These are phyloP conservation scores for Mionectes macconnelli DNA, from an alignment of 2,113 vertebrate genomes.

Conservation along the genomic window DNA sequence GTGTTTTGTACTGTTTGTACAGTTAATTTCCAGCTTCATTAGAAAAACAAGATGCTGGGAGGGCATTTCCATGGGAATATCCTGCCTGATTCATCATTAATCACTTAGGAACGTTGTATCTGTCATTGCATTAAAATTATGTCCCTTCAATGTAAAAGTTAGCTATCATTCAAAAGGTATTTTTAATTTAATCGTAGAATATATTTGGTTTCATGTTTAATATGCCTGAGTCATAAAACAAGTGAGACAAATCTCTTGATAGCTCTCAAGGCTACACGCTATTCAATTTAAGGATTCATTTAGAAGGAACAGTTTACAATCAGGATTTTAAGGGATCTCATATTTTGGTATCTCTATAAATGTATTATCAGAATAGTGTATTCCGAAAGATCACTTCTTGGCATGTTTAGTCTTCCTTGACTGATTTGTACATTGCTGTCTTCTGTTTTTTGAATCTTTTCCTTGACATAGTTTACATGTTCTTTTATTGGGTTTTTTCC, in stretches of 20 bases:
- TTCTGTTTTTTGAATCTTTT: not conserved
- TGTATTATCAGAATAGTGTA: not conserved
- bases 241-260: not conserved
- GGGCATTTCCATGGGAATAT: not conserved
- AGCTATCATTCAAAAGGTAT: not conserved
- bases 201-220: not conserved
- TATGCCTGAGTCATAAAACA: not conserved
- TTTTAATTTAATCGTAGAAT: not conserved
- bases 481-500: not conserved
- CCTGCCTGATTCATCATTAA: not conserved
- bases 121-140: not conserved
- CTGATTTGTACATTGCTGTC: not conserved
- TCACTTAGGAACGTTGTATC: not conserved
- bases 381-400: not conserved
- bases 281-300: not conserved
- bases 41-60: not conserved
- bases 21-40: not conserved
- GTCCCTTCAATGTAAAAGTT: not conserved
- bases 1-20: constrained; percentile 63
- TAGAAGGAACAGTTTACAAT: not conserved
- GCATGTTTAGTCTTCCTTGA: not conserved
- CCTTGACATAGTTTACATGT: not conserved
- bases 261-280: not conserved
- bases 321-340: not conserved
- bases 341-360: not conserved